These are phyloP conservation scores for Prionace glauca DNA, from an alignment of 2,797 vertebrate species.

Conservation along the genomic window DNA sequence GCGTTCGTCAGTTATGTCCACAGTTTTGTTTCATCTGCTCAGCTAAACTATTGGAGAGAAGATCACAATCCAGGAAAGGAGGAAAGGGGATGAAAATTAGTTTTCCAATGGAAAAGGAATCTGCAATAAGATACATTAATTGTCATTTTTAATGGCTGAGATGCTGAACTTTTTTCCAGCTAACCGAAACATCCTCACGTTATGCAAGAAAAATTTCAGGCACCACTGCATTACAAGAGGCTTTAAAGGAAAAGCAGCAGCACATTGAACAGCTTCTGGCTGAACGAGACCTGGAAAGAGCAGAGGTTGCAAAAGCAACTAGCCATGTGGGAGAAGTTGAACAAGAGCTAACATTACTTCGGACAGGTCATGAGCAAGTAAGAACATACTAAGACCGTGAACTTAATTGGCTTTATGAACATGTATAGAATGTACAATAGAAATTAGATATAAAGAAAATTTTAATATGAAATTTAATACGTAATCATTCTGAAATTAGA, in stretches of 20 bases:
- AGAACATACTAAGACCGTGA: not conserved
- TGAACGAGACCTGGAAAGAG: slow-evolving; percentile 90
- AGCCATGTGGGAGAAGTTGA: slow-evolving; percentile 90
- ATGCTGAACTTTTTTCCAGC: slow-evolving; percentile 57
- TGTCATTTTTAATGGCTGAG: not conserved
- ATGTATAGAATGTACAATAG: not conserved
- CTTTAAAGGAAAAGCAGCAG: slow-evolving; percentile 97
- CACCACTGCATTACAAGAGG: slow-evolving; percentile 93
- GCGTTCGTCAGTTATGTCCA: no score
- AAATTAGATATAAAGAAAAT: not conserved
- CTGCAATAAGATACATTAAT: not conserved
- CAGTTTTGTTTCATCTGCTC: not conserved
- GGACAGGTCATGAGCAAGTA: slow-evolving; percentile 91
- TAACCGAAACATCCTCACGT: slow-evolving; percentile 94
- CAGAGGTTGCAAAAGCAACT: slow-evolving; percentile 92
- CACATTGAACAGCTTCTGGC: slow-evolving; percentile 96
- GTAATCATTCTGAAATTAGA: not conserved
- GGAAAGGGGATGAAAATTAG: not conserved
- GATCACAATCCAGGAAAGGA: not conserved
- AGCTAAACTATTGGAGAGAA: not conserved
- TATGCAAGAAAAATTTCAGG: slow-evolving; percentile 95
- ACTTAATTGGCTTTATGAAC: not conserved
- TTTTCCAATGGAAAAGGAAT: not conserved
- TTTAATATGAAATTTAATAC: not conserved
- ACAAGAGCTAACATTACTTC: slow-evolving; percentile 78